Conservation (phyloP, 2,888 invertebrate species). For the Eupithecia inturbata region DNA sequence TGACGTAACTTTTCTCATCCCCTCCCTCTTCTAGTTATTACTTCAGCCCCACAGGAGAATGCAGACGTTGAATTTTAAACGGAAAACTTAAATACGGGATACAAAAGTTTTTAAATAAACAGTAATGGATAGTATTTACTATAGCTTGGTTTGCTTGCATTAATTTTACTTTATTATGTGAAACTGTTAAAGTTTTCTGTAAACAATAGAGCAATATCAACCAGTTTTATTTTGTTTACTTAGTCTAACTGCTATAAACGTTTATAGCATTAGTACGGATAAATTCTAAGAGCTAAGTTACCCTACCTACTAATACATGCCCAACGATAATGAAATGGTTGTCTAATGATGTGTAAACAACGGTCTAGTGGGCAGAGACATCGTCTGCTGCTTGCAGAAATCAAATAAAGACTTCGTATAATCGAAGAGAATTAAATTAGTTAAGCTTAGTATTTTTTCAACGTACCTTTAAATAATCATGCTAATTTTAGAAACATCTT, state of each 20-base stretch:
- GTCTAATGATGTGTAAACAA: background rate
- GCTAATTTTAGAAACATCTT: too few species aligned
- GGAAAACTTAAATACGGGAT: background rate
- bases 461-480: too few species aligned
- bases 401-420: background rate
- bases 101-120: slow-evolving; percentile 51
- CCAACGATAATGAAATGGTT: background rate
- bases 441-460: background rate
- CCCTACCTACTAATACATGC: background rate
- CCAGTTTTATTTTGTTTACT: too few species aligned
- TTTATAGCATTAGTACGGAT: too few species aligned
- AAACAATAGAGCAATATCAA: background rate
- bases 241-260: too few species aligned
- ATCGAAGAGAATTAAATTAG: background rate
- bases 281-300: too few species aligned
- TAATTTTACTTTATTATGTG: slow-evolving; percentile 1
- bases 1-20: background rate
- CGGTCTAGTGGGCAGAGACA: background rate
- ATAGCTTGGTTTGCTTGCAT: slow-evolving; percentile 24
- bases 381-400: background rate
- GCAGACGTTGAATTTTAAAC: too few species aligned
- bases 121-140: slow-evolving; percentile 49
- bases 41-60: slow-evolving; percentile 13
- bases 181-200: background rate
- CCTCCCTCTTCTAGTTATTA: slow-evolving; percentile 28